These are phyloP conservation scores for Gopherus evgoodei DNA, from an alignment of 2,113 vertebrate species.

Conservation along the genomic window DNA sequence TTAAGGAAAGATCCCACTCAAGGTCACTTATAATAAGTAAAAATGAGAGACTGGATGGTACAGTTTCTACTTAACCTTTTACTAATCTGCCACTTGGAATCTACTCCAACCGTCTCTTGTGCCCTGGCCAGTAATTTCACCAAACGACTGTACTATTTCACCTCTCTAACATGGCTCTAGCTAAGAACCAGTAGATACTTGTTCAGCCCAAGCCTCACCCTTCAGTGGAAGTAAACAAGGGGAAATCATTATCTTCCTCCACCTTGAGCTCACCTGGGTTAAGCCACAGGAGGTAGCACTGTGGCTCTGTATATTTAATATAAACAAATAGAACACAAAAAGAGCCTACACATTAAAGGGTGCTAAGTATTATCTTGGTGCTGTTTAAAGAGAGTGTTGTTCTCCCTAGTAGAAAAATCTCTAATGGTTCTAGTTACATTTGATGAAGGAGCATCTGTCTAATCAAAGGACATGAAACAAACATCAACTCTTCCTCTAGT, in stretches of 20 bases:
- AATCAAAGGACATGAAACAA: neutral
- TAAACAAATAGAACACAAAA: neutral
- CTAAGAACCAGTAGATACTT: neutral
- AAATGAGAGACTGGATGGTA: neutral
- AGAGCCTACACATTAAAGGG: neutral
- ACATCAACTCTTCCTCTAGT: constrained; percentile 17
- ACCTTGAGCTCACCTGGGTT: neutral
- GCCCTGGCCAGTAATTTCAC: accelerated
- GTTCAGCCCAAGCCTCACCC: neutral
- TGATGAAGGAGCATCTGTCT: neutral
- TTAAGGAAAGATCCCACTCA: neutral
- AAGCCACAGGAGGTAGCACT: neutral
- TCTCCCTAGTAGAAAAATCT: too few relatives aligned
- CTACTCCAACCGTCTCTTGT: neutral
- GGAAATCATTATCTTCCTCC: neutral
- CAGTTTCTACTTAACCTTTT: neutral
- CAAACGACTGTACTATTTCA: accelerated
- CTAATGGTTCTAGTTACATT: neutral
- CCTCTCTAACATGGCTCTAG: neutral
- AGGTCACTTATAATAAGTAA: neutral
- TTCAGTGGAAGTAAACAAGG: neutral
- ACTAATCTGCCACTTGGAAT: neutral
- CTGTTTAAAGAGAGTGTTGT: neutral
- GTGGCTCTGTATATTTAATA: neutral
- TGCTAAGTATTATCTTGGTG: neutral